phyloP scores from a whole-genome alignment of 2,888 invertebrate species.

The Acrocyrtus sp. region DNA sequence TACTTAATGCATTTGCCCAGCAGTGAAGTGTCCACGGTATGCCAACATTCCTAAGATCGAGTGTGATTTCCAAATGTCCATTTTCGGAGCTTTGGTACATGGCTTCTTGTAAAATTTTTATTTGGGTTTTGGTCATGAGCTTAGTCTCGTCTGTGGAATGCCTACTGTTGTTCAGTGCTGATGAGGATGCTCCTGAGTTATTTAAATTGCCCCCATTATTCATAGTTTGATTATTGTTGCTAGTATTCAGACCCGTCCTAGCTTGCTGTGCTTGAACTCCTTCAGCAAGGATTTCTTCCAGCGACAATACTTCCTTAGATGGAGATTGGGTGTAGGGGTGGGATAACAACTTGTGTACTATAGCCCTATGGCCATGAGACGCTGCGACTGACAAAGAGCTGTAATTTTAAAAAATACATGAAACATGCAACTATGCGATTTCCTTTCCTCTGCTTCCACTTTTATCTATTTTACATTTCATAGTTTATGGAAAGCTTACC shows the following conservation, averaged over 20 bases:
- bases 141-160: slow-evolving; percentile 65
- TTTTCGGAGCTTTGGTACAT: slow-evolving; percentile 95
- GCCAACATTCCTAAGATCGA: slow-evolving; percentile 85
- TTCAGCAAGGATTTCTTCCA: slow-evolving; percentile 91
- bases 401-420: slow-evolving; percentile 45
- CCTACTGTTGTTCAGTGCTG: slow-evolving; percentile 41
- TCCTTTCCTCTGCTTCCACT: too few relatives aligned
- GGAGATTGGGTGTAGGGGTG: slow-evolving; percentile 75
- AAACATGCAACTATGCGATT: too few relatives aligned
- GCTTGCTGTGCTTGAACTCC: slow-evolving; percentile 69
- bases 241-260: slow-evolving; percentile 34
- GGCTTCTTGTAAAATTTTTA: slow-evolving; percentile 87
- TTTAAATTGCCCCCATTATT: background rate
- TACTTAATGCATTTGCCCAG: slow-evolving; percentile 90
- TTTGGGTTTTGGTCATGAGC: slow-evolving; percentile 80
- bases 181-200: slow-evolving; percentile 20
- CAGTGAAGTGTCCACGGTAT: slow-evolving; percentile 93
- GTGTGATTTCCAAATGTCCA: slow-evolving; percentile 89
- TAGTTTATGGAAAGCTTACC: slow-evolving; percentile 68
- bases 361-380: slow-evolving; percentile 84
- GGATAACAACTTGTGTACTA: slow-evolving; percentile 80
- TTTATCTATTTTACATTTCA: background rate
- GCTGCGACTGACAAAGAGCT: slow-evolving; percentile 91
- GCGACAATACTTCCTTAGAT: slow-evolving; percentile 79
- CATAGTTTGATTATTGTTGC: background rate